Conservation (phyloP, 2,797 vertebrate genomes). For the Syngnathus acus region DNA sequence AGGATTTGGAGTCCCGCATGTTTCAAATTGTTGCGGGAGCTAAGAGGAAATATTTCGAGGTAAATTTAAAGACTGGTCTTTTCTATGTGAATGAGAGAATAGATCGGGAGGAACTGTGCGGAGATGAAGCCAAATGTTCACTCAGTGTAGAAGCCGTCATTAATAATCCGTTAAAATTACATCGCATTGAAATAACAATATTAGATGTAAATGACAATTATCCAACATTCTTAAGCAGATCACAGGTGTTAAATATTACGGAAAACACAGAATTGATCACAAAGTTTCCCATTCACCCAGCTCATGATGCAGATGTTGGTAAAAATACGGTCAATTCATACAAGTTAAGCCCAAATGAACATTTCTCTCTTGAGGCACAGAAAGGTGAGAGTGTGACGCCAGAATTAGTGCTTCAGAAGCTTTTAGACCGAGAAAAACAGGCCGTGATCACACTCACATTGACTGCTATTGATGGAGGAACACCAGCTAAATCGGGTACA, state of each 20-base stretch:
- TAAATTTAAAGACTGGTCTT: conserved; percentile 49
- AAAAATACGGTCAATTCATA: conserved; percentile 72
- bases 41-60: conserved; percentile 58
- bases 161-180: conserved; percentile 40
- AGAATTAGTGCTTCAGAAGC: conserved; percentile 48
- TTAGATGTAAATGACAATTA: conserved; percentile 56
- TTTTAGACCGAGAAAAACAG: conserved; percentile 58
- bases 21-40: conserved; percentile 69
- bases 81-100: conserved; percentile 32
- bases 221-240: conserved; percentile 43
- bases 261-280: conserved; percentile 49
- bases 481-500: conserved; percentile 40
- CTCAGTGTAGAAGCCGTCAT: conserved; percentile 65
- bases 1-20: conserved; percentile 68
- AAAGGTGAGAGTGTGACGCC: conserved; percentile 23
- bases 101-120: conserved; percentile 48
- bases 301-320: conserved; percentile 52
- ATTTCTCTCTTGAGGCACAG: conserved; percentile 66
- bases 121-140: conserved; percentile 54
- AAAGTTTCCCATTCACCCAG: conserved; percentile 66
- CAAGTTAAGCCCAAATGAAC: conserved; percentile 69
- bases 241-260: conserved; percentile 39
- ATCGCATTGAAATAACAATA: conserved; percentile 36
- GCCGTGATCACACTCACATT: conserved; percentile 35
- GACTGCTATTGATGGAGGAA: conserved; percentile 58